These are phyloP conservation scores for Tauraco erythrolophus DNA, from an alignment of 2,113 vertebrate genomes.

Conservation along the genomic window DNA sequence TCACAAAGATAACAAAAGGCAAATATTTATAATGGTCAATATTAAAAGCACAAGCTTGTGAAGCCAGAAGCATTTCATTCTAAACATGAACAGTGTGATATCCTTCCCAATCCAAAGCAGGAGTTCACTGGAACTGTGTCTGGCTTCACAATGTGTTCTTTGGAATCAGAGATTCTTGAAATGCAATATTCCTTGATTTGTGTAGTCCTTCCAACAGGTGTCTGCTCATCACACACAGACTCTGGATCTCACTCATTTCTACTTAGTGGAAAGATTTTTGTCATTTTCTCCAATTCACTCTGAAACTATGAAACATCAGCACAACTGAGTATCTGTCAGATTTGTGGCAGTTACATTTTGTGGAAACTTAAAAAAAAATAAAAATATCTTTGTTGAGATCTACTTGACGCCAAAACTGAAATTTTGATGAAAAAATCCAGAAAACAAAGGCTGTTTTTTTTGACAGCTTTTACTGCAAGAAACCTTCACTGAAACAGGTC, in stretches of 20 bases:
- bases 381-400: neutral
- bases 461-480: neutral
- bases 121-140: neutral
- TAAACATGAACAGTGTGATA: neutral
- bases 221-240: neutral
- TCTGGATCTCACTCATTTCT: neutral
- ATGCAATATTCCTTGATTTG: neutral
- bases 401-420: neutral
- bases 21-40: neutral
- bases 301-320: neutral
- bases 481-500: neutral
- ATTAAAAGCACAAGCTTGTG: neutral
- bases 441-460: neutral
- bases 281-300: neutral
- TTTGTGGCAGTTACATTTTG: neutral
- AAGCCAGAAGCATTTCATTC: neutral
- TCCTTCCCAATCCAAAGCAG: neutral
- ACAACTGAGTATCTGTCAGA: neutral
- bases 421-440: neutral
- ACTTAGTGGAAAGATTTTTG: neutral
- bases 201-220: neutral
- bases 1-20: neutral
- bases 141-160: neutral
- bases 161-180: neutral
- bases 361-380: neutral